Conservation (phyloP, 2,888 invertebrate species). For the Steromphala cineraria region DNA sequence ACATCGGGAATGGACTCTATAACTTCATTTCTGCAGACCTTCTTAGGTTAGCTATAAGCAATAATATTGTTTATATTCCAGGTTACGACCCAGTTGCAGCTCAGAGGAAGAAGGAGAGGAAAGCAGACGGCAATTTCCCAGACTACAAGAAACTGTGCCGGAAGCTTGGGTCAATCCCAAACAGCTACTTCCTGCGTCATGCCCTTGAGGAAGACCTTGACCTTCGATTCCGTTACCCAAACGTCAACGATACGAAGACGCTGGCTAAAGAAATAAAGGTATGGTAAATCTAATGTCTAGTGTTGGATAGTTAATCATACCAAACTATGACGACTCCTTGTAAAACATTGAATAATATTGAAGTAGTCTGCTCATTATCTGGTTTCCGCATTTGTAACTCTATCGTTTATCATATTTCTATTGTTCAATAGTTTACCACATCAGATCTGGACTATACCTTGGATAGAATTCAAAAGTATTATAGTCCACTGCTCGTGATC, state of each 20-base stretch:
- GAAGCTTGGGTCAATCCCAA: constrained; percentile 49
- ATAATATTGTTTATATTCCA: constrained; percentile 12
- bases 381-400: too few relatives aligned
- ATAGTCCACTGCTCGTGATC: too few relatives aligned
- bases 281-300: background rate
- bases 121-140: constrained; percentile 47
- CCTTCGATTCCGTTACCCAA: constrained; percentile 56
- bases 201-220: constrained; percentile 51
- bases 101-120: constrained; percentile 46
- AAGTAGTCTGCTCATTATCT: too few relatives aligned
- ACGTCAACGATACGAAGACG: constrained; percentile 48
- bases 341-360: background rate
- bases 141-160: constrained; percentile 59
- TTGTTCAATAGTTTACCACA: too few relatives aligned
- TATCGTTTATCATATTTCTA: too few relatives aligned
- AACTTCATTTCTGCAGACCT: too few relatives aligned
- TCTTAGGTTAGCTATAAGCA: background rate
- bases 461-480: too few relatives aligned
- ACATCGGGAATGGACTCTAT: too few relatives aligned
- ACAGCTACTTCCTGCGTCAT: constrained; percentile 54
- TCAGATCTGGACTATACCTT: too few relatives aligned
- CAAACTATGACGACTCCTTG: background rate
- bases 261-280: constrained; percentile 55
- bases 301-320: background rate
- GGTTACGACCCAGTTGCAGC: constrained; percentile 52